A percentile compares a stretch with the other conserved stretches of the same genome.
phyloP scores from a whole-genome alignment of 2,888 invertebrate genomes.

The Drosophila neonasuta region DNA sequence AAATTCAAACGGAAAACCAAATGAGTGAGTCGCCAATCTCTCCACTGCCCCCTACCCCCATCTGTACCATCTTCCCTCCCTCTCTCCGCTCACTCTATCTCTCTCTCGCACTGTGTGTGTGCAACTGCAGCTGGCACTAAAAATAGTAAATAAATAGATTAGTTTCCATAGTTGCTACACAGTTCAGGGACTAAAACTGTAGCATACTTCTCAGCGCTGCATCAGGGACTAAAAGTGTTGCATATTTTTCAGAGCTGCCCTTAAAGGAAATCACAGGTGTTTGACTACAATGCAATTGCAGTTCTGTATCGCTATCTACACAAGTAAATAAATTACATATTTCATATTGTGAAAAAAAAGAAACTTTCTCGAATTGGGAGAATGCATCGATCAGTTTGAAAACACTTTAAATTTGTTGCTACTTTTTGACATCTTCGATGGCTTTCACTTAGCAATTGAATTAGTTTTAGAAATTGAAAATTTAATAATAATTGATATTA shows the following conservation, averaged over 20 bases:
- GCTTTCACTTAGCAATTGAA: too few species aligned
- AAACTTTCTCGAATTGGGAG: too few species aligned
- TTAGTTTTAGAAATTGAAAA: too few species aligned
- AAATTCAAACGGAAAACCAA: conserved; percentile 77
- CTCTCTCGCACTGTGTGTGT: background rate
- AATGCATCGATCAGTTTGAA: too few species aligned
- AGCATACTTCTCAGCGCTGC: conserved; percentile 17
- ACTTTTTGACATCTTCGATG: too few species aligned
- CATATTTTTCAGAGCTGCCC: too few species aligned
- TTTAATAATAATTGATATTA: too few species aligned
- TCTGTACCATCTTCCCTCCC: background rate
- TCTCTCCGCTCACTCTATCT: background rate
- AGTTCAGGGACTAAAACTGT: conserved; percentile 27
- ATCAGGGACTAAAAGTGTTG: too few species aligned
- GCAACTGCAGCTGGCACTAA: conserved; percentile 25
- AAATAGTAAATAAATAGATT: conserved; percentile 52
- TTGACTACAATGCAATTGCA: background rate
- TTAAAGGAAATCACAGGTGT: conserved; percentile 10
- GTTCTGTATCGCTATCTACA: background rate
- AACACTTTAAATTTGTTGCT: too few species aligned
- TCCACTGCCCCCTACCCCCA: background rate
- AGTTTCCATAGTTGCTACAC: conserved; percentile 24
- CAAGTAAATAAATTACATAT: conserved; percentile 1
- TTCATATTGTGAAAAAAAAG: background rate
- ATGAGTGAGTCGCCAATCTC: conserved; percentile 52